Evolutionary conservation across 2,113 vertebrate genomes (phyloP), one percentile per base, ranked within the genome.

Genomic region (Ammodytes dubius): DNA sequence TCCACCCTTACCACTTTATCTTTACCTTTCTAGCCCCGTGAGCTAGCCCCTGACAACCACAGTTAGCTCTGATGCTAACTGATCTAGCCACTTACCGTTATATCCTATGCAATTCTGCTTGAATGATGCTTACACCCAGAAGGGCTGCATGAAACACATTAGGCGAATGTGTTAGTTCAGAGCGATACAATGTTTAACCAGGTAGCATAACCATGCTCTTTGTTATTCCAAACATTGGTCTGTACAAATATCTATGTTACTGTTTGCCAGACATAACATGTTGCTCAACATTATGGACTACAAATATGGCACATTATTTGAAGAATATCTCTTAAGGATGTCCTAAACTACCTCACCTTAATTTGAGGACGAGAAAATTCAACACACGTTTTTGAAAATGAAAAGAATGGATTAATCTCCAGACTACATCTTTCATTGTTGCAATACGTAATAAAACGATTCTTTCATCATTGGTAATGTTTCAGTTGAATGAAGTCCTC

Each of bases 81-180:
- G 82, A 90, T 87, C 74, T 73, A 91, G 87, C 90, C 90, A 91
- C 86, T 90, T 86, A 89, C 85, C 82, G 87, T 93, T 88, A 93
- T 87, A 81, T 64, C 84, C 70, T 60, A 60, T 81, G 88, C 74
- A 88, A 83, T 88, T 76, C 81, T 86, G 73, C 80, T 52, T 39
- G 54, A 78, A 82, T 46, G 35, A 70, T 80, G 70, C n/a, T 61
- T 65, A 65, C 37, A 70, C 39, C 77, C 37, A 43, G 47, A 77
- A 64, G 67, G 78, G 53, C 19, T 12, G 69, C 46, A 64, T 58
- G 43, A 60, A 52, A 35, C 49, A 59, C 70, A 74, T n/a, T 15
- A 19, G 39, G 7, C 57, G 27, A 45, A 40, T 81, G 54, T 57
- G 27, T 53, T 70, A 35, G 61, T 45, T 13, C 0, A 2, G 13